phyloP scores from a whole-genome alignment of 23 tunicate species.

The Phallusia fumigata region DNA sequence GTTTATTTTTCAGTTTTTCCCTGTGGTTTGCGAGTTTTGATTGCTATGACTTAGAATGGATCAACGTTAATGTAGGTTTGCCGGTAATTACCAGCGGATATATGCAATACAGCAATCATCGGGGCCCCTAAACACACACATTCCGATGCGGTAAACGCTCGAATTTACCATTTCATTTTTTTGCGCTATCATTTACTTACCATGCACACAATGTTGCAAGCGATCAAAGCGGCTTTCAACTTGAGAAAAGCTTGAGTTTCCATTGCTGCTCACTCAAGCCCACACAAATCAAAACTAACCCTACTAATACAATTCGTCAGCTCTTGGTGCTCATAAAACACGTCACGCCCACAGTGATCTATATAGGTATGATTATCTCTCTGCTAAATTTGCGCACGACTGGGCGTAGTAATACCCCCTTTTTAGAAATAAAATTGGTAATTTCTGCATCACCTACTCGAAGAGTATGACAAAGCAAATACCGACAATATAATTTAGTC shows the following conservation, averaged over 20 bases:
- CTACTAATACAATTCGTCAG: background rate
- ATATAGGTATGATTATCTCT: background rate
- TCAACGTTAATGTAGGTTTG: too few relatives aligned
- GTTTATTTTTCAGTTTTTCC: too few relatives aligned
- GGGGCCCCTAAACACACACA: too few relatives aligned
- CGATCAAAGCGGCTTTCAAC: background rate
- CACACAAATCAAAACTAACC: background rate
- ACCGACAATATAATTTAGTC: background rate
- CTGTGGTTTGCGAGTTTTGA: too few relatives aligned
- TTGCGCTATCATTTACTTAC: background rate
- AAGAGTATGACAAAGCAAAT: background rate
- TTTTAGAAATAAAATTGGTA: background rate
- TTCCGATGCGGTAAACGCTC: too few relatives aligned
- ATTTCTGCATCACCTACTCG: conserved; percentile 2
- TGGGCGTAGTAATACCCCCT: background rate
- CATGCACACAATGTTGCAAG: background rate
- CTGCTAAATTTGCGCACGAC: background rate
- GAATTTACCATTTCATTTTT: too few relatives aligned
- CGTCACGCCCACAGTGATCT: background rate
- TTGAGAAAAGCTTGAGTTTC: background rate
- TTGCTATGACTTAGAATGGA: too few relatives aligned
- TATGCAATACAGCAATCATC: too few relatives aligned
- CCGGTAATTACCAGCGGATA: too few relatives aligned
- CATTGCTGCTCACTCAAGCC: background rate
- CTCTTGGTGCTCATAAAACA: background rate